Conservation (phyloP, 2,113 vertebrate species). For the Mastomys natalensis region DNA sequence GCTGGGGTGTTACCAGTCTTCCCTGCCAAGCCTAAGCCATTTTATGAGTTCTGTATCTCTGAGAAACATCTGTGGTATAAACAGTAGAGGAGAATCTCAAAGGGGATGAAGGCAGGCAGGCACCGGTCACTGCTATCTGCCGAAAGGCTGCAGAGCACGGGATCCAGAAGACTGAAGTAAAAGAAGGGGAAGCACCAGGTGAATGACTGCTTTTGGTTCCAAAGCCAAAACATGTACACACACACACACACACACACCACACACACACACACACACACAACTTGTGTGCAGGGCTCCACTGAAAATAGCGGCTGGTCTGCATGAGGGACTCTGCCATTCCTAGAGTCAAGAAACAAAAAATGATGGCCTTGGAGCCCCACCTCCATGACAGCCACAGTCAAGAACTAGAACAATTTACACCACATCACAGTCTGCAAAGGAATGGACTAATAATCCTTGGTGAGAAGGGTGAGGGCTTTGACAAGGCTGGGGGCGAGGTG, state of each 20-base stretch:
- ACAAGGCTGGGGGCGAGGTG: conserved; percentile 15
- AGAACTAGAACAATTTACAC: conserved; percentile 42
- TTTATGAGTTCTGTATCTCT: conserved; percentile 69
- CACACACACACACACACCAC: background rate
- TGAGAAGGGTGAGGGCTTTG: conserved; percentile 53
- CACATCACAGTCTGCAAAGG: conserved; percentile 38
- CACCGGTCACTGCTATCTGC: conserved; percentile 67
- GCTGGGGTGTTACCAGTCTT: conserved; percentile 62
- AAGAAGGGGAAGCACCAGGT: conserved; percentile 79
- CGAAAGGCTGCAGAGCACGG: conserved; percentile 64
- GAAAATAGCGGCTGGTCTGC: conserved; percentile 62
- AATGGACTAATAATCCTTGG: conserved; percentile 24
- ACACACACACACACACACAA: too few relatives aligned
- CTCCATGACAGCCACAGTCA: conserved; percentile 29
- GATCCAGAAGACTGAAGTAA: conserved; percentile 54
- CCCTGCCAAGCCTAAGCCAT: conserved; percentile 56
- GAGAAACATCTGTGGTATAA: conserved; percentile 74
- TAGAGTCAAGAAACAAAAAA: conserved; percentile 63
- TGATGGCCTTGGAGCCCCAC: conserved; percentile 23
- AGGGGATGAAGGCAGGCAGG: conserved; percentile 51
- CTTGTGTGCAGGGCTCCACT: background rate
- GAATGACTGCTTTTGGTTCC: conserved; percentile 73
- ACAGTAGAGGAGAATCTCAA: conserved; percentile 69
- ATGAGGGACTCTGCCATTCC: conserved; percentile 53
- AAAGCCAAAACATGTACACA: conserved; percentile 51